These are phyloP conservation scores for Nomada hirtipes DNA, from an alignment of 2,888 invertebrate genomes.

Conservation along the genomic window DNA sequence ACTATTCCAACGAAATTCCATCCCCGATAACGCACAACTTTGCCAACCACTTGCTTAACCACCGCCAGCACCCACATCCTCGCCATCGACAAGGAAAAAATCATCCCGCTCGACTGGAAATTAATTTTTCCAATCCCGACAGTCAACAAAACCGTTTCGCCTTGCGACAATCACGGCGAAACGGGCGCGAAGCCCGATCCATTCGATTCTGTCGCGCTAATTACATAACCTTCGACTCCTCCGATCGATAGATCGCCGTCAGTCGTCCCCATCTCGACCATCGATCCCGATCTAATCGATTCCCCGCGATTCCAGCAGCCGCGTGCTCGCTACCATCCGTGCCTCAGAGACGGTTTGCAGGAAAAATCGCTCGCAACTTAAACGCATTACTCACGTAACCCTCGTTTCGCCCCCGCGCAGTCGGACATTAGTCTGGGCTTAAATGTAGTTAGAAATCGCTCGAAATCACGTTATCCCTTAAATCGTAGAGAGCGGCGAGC, in stretches of 20 bases:
- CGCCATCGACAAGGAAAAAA: too few relatives aligned
- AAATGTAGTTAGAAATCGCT: conserved; percentile 67
- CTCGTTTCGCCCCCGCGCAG: conserved; percentile 35
- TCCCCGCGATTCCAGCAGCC: neutral
- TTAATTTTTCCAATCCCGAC: neutral
- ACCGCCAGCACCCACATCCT: neutral
- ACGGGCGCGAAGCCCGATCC: neutral
- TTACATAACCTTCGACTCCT: conserved; percentile 4
- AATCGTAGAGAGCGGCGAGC: conserved; percentile 57
- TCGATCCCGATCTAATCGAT: conserved; percentile 17
- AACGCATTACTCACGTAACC: conserved; percentile 60
- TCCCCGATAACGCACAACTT: neutral
- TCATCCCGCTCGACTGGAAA: neutral
- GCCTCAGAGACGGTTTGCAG: conserved; percentile 6
- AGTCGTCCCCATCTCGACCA: neutral
- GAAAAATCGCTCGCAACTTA: conserved; percentile 60
- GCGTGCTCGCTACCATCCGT: neutral
- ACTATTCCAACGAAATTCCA: neutral
- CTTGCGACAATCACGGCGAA: neutral
- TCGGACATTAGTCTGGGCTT: conserved; percentile 63
- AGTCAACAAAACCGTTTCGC: neutral
- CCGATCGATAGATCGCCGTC: neutral
- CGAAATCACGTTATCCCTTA: conserved; percentile 67
- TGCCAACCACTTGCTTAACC: neutral
- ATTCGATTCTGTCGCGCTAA: neutral